These are phyloP conservation scores for Pseudomyrmex concolor DNA, from an alignment of 1,140 invertebrate species.

Conservation along the genomic window DNA sequence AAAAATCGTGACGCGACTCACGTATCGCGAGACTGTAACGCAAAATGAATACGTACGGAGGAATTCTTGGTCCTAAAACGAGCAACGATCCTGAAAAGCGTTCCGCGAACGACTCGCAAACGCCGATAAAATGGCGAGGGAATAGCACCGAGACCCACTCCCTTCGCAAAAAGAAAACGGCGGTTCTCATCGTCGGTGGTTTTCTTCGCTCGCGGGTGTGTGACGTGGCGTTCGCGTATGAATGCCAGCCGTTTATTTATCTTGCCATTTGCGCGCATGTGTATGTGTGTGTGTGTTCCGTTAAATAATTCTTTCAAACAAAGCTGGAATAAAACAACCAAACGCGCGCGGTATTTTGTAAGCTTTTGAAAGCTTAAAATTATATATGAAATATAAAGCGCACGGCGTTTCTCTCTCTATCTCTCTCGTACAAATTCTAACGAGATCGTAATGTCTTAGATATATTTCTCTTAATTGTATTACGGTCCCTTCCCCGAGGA, in stretches of 20 bases:
- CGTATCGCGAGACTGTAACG: neutral
- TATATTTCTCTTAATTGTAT: slow-evolving; percentile 23
- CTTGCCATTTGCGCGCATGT: too few species aligned
- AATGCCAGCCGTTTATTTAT: too few species aligned
- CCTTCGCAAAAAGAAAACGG: neutral
- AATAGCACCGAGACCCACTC: slow-evolving; percentile 9
- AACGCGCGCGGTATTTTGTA: too few species aligned
- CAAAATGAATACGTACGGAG: neutral
- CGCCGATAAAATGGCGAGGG: slow-evolving; percentile 30
- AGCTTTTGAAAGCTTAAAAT: too few species aligned
- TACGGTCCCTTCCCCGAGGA: neutral
- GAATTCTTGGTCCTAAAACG: slow-evolving; percentile 25
- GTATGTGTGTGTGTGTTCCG: too few species aligned
- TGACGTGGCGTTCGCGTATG: too few species aligned
- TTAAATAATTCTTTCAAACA: too few species aligned
- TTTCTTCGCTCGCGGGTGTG: neutral
- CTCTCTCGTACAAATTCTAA: neutral
- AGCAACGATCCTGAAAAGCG: slow-evolving; percentile 44
- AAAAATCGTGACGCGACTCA: slow-evolving; percentile 25
- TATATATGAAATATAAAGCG: too few species aligned
- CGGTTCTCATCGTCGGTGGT: neutral
- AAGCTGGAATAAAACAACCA: too few species aligned
- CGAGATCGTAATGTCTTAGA: neutral
- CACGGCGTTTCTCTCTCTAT: too few species aligned
- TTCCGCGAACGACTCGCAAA: slow-evolving; percentile 61